Conservation (phyloP, 1,140 invertebrate genomes). For the Polyergus mexicanus region DNA sequence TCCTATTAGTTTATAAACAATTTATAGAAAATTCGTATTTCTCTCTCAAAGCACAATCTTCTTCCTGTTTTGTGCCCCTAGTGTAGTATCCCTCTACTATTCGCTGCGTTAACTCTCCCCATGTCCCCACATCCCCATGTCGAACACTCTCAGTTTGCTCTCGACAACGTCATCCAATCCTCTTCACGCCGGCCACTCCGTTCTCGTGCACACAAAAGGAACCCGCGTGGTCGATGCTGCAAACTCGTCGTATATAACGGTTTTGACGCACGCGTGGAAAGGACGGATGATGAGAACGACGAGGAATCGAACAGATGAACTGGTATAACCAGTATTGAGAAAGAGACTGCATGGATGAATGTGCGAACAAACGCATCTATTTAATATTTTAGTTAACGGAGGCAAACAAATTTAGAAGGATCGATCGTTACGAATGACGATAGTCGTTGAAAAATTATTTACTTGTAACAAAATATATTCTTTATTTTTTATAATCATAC, state of each 20-base stretch:
- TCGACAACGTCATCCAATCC: conserved; percentile 47
- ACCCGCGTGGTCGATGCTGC: conserved; percentile 68
- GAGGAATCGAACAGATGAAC: conserved; percentile 47
- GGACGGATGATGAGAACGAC: conserved; percentile 17
- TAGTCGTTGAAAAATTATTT: not conserved
- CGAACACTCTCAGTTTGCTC: conserved; percentile 22
- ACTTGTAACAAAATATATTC: not conserved
- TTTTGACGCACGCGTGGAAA: conserved; percentile 29
- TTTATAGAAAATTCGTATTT: conserved; percentile 47
- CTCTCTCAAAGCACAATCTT: conserved; percentile 11
- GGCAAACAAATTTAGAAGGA: not conserved
- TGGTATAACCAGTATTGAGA: conserved; percentile 29
- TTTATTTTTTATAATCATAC: too few relatives aligned
- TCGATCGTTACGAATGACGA: not conserved
- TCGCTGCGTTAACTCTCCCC: not conserved
- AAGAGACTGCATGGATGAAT: conserved; percentile 1
- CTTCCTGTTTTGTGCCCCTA: conserved; percentile 7
- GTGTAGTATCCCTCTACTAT: conserved; percentile 31
- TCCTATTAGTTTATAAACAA: conserved; percentile 7
- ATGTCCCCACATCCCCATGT: not conserved
- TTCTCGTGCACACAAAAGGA: conserved; percentile 67
- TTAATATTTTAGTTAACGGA: conserved; percentile 8
- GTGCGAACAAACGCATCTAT: conserved; percentile 31
- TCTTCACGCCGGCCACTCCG: conserved; percentile 42
- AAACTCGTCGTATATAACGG: conserved; percentile 34